phyloP scores from a whole-genome alignment of 2,113 vertebrate genomes.

The Motacilla alba region DNA sequence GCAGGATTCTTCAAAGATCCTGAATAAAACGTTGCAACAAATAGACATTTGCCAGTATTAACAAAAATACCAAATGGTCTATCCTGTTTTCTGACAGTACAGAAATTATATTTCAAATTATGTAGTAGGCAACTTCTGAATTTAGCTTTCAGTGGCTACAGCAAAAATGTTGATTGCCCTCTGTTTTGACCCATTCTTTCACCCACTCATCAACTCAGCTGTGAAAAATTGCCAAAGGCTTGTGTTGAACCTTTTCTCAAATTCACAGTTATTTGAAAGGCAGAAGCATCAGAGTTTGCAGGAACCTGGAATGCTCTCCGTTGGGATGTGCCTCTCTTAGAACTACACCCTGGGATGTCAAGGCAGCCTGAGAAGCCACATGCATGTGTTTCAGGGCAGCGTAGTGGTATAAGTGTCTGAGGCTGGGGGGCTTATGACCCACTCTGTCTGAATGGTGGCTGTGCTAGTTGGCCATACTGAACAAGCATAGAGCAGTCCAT shows the following conservation, averaged over 20 bases:
- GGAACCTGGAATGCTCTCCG: neutral
- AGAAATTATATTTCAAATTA: neutral
- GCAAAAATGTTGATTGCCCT: neutral
- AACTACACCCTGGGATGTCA: neutral
- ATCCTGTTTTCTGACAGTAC: neutral
- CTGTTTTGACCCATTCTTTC: constrained; percentile 9
- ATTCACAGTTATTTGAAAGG: constrained; percentile 12
- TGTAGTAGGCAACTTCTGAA: neutral
- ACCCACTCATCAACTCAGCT: neutral
- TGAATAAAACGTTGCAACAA: neutral
- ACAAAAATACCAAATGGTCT: neutral
- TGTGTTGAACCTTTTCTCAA: constrained; percentile 8
- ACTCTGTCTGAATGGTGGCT: neutral
- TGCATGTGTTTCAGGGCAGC: neutral
- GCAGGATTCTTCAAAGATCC: neutral
- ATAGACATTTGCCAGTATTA: neutral
- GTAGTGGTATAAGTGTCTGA: neutral
- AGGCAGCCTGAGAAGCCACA: neutral
- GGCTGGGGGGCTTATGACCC: neutral
- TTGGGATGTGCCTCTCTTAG: neutral
- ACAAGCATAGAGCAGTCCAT: neutral
- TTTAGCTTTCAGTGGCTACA: neutral
- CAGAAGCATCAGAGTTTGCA: neutral
- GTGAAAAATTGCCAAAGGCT: neutral
- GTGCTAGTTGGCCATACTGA: neutral